Evolutionary conservation across 1,140 invertebrate genomes (phyloP), one percentile per base, ranked within the genome.

Genomic region (Plutomurus gul): DNA sequence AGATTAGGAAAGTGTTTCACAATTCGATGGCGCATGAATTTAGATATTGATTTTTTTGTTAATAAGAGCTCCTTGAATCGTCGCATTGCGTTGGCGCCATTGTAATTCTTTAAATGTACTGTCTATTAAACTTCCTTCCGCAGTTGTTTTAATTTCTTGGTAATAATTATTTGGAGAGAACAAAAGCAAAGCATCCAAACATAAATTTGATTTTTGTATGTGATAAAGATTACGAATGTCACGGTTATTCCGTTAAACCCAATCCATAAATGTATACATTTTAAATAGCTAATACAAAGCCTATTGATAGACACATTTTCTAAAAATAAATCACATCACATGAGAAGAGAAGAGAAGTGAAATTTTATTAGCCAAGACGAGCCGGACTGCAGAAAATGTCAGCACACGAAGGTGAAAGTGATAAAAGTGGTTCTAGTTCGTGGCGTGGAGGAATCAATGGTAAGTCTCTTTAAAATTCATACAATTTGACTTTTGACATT

Each of bases 1-100:
- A n/a, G n/a, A n/a, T n/a, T n/a, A n/a, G n/a, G n/a, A n/a, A n/a
- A n/a, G n/a, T n/a, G n/a, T n/a, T n/a, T n/a, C n/a, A n/a, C n/a
- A n/a, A n/a, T n/a, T n/a, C n/a, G n/a, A 43, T 3, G n/a, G 39
- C 39, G 39, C 39, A 43, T 43, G 39, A 10, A n/a, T n/a, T n/a
- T 3, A 65, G 13, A 11, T 27, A 65, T 65, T 30, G 56, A 65
- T 65, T 30, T 56, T 56, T 56, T 22, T 56, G 39, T 13, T n/a
- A 43, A 7, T 56, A n/a, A 30, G 56, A 65, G 25, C 27, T 65
- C 56, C 56, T 65, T 65, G 56, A 65, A 65, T 27, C 25, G 56
- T 65, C 56, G 56, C 56, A 65, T 11, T 65, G 56, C 25, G 56
- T 65, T 65, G 56, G 56, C 56, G 56, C 25, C 25, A 65, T 27